Conservation (phyloP, 2,888 invertebrate species). For the Caenorhabditis angaria region DNA sequence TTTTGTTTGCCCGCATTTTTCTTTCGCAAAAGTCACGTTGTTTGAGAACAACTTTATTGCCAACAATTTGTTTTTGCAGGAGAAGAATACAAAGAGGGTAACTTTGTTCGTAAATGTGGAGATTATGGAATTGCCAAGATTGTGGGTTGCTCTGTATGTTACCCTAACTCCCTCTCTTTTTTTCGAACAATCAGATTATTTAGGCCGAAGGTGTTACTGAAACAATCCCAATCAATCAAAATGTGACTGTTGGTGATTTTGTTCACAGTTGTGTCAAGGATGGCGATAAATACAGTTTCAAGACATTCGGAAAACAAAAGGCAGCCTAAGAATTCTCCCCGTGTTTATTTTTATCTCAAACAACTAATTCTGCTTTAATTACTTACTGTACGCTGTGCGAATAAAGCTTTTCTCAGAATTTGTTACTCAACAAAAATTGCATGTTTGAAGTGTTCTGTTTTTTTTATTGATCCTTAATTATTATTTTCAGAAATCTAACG, state of each 20-base stretch:
- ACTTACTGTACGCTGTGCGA: conserved; percentile 10
- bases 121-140: conserved; percentile 8
- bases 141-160: conserved; percentile 33
- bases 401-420: conserved; percentile 17
- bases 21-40: no score
- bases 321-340: no score
- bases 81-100: conserved; percentile 30
- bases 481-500: conserved; percentile 21
- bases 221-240: conserved; percentile 28
- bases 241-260: conserved; percentile 26
- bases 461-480: not conserved
- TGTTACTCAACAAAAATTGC: not conserved
- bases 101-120: conserved; percentile 16
- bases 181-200: no score
- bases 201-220: conserved; percentile 20
- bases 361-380: not conserved
- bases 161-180: no score
- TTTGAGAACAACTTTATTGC: no score
- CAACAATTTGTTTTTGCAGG: not conserved
- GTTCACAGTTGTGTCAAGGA: conserved; percentile 34
- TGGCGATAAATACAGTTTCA: conserved; percentile 34
- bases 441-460: not conserved
- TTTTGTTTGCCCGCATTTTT: no score
- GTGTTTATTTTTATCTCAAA: not conserved
- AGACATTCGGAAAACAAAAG: conserved; percentile 13